Percentiles rank a stretch among this genome's conserved stretches.
Conservation (phyloP, 2,797 vertebrate genomes). For the Taenioides sp. region DNA sequence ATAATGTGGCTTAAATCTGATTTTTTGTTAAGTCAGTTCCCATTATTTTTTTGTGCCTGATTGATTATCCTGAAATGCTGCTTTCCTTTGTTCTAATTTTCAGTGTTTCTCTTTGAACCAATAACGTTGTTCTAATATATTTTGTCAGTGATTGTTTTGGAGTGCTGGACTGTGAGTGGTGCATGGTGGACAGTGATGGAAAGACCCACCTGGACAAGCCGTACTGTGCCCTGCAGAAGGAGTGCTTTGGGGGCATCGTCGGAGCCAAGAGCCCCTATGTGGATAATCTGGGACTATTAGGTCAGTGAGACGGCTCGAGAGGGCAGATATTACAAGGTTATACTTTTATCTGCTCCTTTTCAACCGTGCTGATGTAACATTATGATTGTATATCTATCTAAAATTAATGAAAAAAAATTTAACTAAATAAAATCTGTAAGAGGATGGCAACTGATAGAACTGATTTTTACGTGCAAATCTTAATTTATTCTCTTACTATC, state of each 20-base stretch:
- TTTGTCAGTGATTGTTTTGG: conserved; percentile 91
- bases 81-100: not conserved
- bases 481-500: no score
- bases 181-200: conserved; percentile 95
- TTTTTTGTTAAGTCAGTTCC: not conserved
- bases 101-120: not conserved
- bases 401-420: no score
- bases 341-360: not conserved
- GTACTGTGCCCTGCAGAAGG: conserved; percentile 96
- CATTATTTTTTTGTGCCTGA: not conserved
- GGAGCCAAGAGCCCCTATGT: conserved; percentile 96
- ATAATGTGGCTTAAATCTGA: no score
- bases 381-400: no score
- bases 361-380: no score
- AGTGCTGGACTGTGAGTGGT: conserved; percentile 98
- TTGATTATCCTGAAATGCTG: not conserved
- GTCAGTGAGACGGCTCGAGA: conserved; percentile 68
- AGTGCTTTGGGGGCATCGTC: conserved; percentile 98
- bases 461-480: no score
- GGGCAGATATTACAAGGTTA: no score
- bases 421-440: no score
- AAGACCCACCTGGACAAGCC: conserved; percentile 95
- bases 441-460: no score
- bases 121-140: not conserved
- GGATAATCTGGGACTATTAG: conserved; percentile 87